Evolutionary conservation across 1,140 invertebrate genomes (phyloP).

Genomic region (Heliconius eleuchia): DNA sequence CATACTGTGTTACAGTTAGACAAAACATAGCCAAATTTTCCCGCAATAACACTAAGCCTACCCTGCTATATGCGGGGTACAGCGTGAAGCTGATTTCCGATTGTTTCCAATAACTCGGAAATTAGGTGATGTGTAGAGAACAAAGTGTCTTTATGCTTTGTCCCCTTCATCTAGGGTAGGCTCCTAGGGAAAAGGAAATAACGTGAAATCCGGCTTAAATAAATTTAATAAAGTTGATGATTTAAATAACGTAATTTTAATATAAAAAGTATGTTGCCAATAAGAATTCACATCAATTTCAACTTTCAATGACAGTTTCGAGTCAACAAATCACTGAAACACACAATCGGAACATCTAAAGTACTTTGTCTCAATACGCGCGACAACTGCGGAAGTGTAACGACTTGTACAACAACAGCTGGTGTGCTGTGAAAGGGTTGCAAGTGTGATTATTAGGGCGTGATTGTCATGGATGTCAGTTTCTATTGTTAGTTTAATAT

Average conservation of each 20-base stretch:
- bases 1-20: not conserved
- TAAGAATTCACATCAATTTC: not conserved
- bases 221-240: too few relatives aligned
- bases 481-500: slow-evolving; percentile 1
- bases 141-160: too few relatives aligned
- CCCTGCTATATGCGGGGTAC: too few relatives aligned
- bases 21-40: too few relatives aligned
- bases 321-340: slow-evolving; percentile 18
- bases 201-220: too few relatives aligned
- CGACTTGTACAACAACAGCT: slow-evolving; percentile 13
- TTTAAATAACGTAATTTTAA: not conserved
- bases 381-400: slow-evolving; percentile 11
- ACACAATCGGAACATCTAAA: not conserved
- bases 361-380: slow-evolving; percentile 24
- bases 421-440: slow-evolving; percentile 11
- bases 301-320: not conserved
- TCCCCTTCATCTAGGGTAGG: too few relatives aligned
- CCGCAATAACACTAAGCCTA: too few relatives aligned
- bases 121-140: too few relatives aligned
- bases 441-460: slow-evolving; percentile 10
- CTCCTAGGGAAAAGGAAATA: too few relatives aligned
- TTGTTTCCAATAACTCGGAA: too few relatives aligned
- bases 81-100: too few relatives aligned
- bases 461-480: slow-evolving; percentile 7
- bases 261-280: not conserved